phyloP scores from a whole-genome alignment of 2,113 vertebrate species.

The Indicator indicator region DNA sequence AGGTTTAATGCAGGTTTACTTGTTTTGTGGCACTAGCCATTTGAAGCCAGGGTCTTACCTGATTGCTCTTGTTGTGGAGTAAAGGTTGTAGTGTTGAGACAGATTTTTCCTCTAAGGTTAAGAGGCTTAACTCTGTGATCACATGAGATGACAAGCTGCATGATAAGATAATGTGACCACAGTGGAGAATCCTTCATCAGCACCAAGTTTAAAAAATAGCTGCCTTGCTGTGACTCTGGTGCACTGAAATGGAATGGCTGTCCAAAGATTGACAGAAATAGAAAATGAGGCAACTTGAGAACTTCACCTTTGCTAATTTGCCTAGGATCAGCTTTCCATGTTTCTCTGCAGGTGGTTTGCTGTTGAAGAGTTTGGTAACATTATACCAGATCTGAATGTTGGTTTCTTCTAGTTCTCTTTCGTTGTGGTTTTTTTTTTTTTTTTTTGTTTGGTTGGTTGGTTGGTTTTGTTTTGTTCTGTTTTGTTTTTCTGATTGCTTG shows the following conservation, averaged over 20 bases:
- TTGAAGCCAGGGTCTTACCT: not conserved
- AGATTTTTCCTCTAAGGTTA: not conserved
- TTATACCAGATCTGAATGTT: not conserved
- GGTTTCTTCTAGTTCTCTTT: not conserved
- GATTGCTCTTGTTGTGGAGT: not conserved
- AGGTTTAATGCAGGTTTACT: not conserved
- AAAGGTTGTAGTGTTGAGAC: not conserved
- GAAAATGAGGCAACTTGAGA: not conserved
- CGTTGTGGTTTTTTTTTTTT: not conserved
- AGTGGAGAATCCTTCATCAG: not conserved
- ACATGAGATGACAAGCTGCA: not conserved
- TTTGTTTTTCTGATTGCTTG: too few species aligned
- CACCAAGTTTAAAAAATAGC: not conserved
- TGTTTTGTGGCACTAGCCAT: not conserved
- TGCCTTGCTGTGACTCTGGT: not conserved
- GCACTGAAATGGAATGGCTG: not conserved
- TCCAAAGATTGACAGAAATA: not conserved
- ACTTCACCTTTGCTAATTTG: not conserved
- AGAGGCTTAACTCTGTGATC: not conserved
- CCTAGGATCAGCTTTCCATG: not conserved
- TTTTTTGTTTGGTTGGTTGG: not conserved
- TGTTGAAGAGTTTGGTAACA: not conserved
- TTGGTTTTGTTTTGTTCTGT: too few species aligned
- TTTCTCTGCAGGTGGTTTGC: not conserved
- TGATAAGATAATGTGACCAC: not conserved